These are phyloP conservation scores for Imbricaverruca yamaguchii DNA, from an alignment of 2,888 invertebrate species.

Conservation along the genomic window DNA sequence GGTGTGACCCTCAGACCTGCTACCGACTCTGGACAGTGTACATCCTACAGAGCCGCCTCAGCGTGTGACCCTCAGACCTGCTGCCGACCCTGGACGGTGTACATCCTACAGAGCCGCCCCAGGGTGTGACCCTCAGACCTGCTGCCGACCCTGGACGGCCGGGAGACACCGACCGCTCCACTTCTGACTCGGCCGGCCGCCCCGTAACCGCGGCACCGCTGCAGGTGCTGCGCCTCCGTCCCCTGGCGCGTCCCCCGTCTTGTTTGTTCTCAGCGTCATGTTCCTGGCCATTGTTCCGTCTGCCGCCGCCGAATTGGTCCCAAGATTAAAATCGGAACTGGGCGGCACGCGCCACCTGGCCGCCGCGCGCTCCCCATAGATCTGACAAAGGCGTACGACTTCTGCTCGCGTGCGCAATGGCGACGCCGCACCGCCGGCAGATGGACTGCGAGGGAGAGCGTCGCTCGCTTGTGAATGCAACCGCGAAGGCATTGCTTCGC, in stretches of 20 bases:
- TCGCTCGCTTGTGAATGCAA: no score
- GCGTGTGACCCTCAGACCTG: no score
- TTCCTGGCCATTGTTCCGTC: neutral
- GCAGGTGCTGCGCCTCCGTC: neutral
- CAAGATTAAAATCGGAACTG: neutral
- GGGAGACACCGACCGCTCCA: neutral
- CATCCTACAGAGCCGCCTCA: no score
- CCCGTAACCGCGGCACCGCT: neutral
- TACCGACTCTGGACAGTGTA: no score
- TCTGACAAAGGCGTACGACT: conserved; percentile 1
- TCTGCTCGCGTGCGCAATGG: neutral
- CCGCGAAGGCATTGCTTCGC: no score
- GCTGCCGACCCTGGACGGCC: no score
- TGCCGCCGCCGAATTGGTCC: neutral
- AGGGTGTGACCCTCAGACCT: no score
- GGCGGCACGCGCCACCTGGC: conserved; percentile 7
- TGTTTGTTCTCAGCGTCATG: conserved; percentile 17
- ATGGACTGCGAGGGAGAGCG: no score
- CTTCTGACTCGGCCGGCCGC: neutral
- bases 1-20: no score
- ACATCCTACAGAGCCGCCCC: no score
- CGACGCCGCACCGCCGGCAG: neutral
- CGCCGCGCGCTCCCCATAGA: neutral
- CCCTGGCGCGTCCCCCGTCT: neutral
- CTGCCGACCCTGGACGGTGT: no score